These are phyloP conservation scores for Sula dactylatra DNA, from an alignment of 2,113 vertebrate species.

Conservation along the genomic window DNA sequence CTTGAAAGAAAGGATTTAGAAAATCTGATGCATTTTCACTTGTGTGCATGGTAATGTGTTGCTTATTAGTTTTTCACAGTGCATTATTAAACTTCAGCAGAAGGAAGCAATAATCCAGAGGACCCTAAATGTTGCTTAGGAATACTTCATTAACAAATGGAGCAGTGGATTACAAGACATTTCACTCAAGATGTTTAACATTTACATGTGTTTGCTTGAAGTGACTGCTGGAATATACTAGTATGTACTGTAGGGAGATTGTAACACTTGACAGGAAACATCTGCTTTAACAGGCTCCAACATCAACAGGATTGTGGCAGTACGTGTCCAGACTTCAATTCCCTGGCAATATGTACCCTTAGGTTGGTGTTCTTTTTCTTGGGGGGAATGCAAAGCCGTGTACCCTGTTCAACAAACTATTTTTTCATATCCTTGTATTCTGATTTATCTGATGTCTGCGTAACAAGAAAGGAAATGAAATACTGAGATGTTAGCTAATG, in stretches of 20 bases:
- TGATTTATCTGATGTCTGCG: not conserved
- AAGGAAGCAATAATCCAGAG: not conserved
- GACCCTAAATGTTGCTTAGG: not conserved
- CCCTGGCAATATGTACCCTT: not conserved
- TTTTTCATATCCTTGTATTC: constrained; percentile 26
- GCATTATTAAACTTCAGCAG: not conserved
- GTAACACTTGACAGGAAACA: constrained; percentile 74
- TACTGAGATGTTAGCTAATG: not conserved
- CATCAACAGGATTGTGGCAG: constrained; percentile 61
- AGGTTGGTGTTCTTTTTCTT: constrained; percentile 7
- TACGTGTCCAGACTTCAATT: not conserved
- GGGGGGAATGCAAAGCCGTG: not conserved
- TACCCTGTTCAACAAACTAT: not conserved
- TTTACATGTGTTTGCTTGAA: constrained; percentile 13
- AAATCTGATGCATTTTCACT: not conserved
- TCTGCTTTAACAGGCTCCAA: constrained; percentile 72
- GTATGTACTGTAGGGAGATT: constrained; percentile 11
- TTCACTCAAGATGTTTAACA: not conserved
- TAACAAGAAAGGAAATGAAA: not conserved
- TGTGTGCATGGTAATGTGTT: not conserved
- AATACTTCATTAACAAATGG: not conserved
- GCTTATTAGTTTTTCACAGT: not conserved
- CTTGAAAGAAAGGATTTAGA: not conserved
- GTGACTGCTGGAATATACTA: constrained; percentile 4
- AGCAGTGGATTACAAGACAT: not conserved